Evolutionary conservation across 2,797 vertebrate species (phyloP).

Genomic region (Trachurus trachurus): DNA sequence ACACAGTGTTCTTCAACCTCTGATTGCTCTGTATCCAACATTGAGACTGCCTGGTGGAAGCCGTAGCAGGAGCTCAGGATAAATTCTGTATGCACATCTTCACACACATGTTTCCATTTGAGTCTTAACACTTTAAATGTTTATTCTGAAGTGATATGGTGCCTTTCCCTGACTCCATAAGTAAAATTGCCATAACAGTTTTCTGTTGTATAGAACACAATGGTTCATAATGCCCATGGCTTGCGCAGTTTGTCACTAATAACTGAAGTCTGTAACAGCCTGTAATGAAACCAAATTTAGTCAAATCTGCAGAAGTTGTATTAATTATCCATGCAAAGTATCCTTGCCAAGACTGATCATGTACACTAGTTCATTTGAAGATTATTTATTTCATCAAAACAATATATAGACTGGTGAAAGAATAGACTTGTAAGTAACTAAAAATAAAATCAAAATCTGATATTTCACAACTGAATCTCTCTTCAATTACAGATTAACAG

Average conservation of each 20-base stretch:
- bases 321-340: constrained; percentile 70
- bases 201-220: constrained; percentile 72
- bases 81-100: constrained; percentile 79
- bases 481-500: not conserved
- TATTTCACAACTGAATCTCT: constrained; percentile 39
- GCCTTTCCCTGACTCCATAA: constrained; percentile 84
- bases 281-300: constrained; percentile 78
- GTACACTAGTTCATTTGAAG: constrained; percentile 76
- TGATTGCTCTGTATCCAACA: constrained; percentile 71
- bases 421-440: constrained; percentile 66
- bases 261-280: constrained; percentile 75
- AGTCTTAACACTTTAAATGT: constrained; percentile 87
- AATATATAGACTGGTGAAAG: constrained; percentile 60
- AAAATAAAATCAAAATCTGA: constrained; percentile 64
- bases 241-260: constrained; percentile 72
- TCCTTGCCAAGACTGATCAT: constrained; percentile 70
- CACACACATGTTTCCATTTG: constrained; percentile 79
- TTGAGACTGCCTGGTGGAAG: constrained; percentile 71
- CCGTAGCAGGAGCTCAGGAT: constrained; percentile 81
- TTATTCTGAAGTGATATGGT: constrained; percentile 86
- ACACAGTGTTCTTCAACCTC: constrained; percentile 75
- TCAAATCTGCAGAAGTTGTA: constrained; percentile 68
- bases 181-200: constrained; percentile 79
- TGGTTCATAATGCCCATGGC: constrained; percentile 63
- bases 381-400: constrained; percentile 85